phyloP scores from a whole-genome alignment of 92 coral and sea anemone species.

The Porites rus region DNA sequence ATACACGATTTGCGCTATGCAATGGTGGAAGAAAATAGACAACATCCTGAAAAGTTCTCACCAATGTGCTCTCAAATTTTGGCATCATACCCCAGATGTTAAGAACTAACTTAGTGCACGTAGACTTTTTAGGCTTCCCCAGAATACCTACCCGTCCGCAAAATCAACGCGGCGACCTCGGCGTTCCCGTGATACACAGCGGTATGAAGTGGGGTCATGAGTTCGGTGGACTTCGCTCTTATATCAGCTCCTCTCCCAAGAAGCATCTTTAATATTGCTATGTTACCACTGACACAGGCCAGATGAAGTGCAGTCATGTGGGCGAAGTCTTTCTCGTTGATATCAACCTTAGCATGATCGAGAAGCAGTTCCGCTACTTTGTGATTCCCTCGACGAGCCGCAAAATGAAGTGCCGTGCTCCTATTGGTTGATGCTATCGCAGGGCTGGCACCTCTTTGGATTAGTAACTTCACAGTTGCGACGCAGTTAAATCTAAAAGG shows the following conservation, averaged over 20 bases:
- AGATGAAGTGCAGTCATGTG: constrained; percentile 71
- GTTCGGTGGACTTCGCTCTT: constrained; percentile 64
- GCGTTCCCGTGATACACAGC: constrained; percentile 69
- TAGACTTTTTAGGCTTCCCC: not conserved
- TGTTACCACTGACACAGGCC: constrained; percentile 74
- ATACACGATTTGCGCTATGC: no score
- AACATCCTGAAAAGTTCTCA: no score
- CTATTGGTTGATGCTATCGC: constrained; percentile 58
- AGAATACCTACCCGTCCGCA: constrained; percentile 56
- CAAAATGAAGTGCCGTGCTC: constrained; percentile 72
- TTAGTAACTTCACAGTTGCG: constrained; percentile 59
- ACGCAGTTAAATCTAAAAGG: constrained; percentile 66
- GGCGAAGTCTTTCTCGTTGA: constrained; percentile 62
- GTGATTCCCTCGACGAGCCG: constrained; percentile 79
- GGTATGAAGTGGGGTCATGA: constrained; percentile 69
- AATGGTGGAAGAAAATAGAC: no score
- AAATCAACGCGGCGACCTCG: constrained; percentile 52
- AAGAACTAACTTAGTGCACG: no score
- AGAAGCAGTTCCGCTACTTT: constrained; percentile 61
- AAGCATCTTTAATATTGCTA: constrained; percentile 54
- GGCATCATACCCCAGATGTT: not conserved
- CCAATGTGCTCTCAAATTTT: no score
- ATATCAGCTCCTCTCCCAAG: constrained; percentile 70
- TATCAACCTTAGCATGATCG: constrained; percentile 49
- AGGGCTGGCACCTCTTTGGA: constrained; percentile 78